phyloP scores from a whole-genome alignment of 2,797 vertebrate species.

The Mormyrops attenuatus region DNA sequence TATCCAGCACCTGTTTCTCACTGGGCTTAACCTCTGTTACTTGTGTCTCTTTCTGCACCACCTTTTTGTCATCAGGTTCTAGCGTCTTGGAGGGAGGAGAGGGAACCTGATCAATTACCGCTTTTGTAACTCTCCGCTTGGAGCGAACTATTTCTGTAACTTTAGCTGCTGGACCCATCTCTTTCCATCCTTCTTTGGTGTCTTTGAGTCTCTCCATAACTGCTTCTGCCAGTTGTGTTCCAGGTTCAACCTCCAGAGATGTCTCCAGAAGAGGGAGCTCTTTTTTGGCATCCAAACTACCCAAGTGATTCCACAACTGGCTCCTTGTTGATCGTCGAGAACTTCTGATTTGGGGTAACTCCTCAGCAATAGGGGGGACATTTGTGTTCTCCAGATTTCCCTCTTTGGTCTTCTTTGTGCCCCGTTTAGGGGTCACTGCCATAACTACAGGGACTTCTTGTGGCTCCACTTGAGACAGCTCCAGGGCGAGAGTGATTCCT shows the following conservation, averaged over 20 bases:
- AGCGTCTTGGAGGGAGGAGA: neutral
- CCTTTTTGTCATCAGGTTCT: constrained; percentile 5
- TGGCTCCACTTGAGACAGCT: constrained; percentile 48
- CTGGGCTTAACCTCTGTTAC: neutral
- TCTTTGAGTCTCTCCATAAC: constrained; percentile 62
- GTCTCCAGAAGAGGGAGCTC: constrained; percentile 51
- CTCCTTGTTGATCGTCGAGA: constrained; percentile 43
- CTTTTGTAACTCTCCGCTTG: constrained; percentile 42
- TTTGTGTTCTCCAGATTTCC: constrained; percentile 19
- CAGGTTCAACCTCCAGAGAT: constrained; percentile 50
- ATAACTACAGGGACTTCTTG: constrained; percentile 35
- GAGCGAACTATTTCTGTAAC: constrained; percentile 43
- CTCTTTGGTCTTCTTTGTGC: constrained; percentile 45
- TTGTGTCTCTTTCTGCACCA: neutral
- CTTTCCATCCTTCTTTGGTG: constrained; percentile 48
- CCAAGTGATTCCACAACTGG: constrained; percentile 53
- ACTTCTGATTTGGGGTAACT: constrained; percentile 16
- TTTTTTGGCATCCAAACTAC: constrained; percentile 36
- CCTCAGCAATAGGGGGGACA: constrained; percentile 16
- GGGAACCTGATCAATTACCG: constrained; percentile 15
- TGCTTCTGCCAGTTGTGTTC: constrained; percentile 51
- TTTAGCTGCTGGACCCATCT: constrained; percentile 33
- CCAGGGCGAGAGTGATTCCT: constrained; percentile 32
- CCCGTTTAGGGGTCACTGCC: constrained; percentile 50
- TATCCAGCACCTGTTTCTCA: neutral